phyloP scores from a whole-genome alignment of 1,140 invertebrate genomes.

The Phenacoccus solenopsis region DNA sequence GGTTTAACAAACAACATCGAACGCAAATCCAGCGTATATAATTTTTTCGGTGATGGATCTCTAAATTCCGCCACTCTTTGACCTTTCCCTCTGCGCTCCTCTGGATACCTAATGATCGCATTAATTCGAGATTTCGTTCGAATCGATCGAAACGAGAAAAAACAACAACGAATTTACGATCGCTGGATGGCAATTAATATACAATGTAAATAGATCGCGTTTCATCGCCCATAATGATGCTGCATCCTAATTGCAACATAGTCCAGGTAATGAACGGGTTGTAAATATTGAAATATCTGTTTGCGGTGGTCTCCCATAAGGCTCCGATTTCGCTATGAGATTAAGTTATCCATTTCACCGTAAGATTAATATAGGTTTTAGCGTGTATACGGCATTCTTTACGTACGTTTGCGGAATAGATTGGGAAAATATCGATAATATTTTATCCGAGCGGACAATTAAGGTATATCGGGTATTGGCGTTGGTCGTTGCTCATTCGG shows the following conservation, averaged over 20 bases:
- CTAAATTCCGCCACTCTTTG: too few relatives aligned
- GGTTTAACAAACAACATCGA: too few relatives aligned
- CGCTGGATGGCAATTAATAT: background rate
- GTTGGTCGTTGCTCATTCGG: background rate
- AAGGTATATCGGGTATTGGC: background rate
- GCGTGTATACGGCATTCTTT: background rate
- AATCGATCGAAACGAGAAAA: background rate
- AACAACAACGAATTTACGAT: background rate
- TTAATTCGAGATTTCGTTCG: background rate
- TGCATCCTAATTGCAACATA: conserved; percentile 11
- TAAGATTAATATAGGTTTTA: conserved; percentile 3
- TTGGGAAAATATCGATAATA: background rate
- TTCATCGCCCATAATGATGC: background rate
- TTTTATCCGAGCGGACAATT: background rate
- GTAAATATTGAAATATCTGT: conserved; percentile 1
- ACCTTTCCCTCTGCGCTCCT: too few relatives aligned
- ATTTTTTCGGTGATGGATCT: too few relatives aligned
- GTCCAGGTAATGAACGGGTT: conserved; percentile 7
- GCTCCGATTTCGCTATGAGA: background rate
- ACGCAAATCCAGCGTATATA: too few relatives aligned
- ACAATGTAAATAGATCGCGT: background rate
- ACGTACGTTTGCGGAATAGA: background rate
- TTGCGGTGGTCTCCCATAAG: conserved; percentile 7
- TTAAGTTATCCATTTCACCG: background rate
- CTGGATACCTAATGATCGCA: too few relatives aligned